Conservation (phyloP, 2,888 invertebrate species). For the Microplitis manilae region DNA sequence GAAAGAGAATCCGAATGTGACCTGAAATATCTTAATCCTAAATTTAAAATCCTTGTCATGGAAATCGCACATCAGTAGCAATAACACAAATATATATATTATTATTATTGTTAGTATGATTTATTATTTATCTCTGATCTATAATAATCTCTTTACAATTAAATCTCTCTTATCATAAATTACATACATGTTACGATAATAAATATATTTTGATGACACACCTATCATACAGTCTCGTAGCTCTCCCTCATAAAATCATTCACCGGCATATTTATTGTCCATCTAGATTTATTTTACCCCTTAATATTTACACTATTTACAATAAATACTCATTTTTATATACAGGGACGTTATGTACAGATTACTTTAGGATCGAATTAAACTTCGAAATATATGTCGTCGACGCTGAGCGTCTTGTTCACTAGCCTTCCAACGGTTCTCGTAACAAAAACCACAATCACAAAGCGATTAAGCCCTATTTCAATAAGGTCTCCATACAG, state of each 20-base stretch:
- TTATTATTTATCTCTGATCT: background rate
- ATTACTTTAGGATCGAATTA: background rate
- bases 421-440: constrained; percentile 63
- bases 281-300: constrained; percentile 22
- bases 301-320: constrained; percentile 22
- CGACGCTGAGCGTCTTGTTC: constrained; percentile 53
- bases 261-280: constrained; percentile 60
- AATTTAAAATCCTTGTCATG: background rate
- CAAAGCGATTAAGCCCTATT: background rate
- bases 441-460: background rate
- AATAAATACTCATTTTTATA: constrained; percentile 2
- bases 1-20: background rate
- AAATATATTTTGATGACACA: constrained; percentile 29
- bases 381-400: constrained; percentile 44
- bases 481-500: constrained; percentile 69
- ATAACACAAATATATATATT: background rate
- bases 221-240: constrained; percentile 37
- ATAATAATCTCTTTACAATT: background rate
- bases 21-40: constrained; percentile 1
- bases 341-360: background rate
- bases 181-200: constrained; percentile 44
- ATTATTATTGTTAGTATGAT: background rate
- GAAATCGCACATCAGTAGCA: background rate
- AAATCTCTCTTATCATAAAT: constrained; percentile 8
- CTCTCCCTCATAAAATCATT: constrained; percentile 40